phyloP scores from a whole-genome alignment of 2,888 invertebrate species.

The Andrena hattorfiana region DNA sequence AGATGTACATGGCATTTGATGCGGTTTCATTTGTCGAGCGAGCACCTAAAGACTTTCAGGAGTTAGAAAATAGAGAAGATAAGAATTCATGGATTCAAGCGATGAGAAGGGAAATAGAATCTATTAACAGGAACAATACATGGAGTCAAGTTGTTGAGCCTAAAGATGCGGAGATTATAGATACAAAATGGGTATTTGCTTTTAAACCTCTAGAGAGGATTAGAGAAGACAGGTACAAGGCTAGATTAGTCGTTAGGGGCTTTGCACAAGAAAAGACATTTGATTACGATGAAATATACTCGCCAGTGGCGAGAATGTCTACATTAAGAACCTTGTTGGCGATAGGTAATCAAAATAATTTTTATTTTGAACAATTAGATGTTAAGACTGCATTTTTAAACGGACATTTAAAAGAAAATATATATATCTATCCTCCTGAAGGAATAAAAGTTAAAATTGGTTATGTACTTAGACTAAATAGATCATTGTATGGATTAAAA shows the following conservation, averaged over 20 bases:
- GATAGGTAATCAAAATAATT: slow-evolving; percentile 69
- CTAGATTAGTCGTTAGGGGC: slow-evolving; percentile 62
- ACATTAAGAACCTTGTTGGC: slow-evolving; percentile 69
- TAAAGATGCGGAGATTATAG: slow-evolving; percentile 51
- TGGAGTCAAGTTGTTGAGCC: slow-evolving; percentile 24
- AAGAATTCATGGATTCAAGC: slow-evolving; percentile 9
- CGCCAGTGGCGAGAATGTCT: slow-evolving; percentile 71
- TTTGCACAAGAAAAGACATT: slow-evolving; percentile 72
- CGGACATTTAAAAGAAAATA: slow-evolving; percentile 18
- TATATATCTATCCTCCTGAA: background rate
- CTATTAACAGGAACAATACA: slow-evolving; percentile 61
- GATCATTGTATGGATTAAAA: background rate
- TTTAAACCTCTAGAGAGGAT: slow-evolving; percentile 69
- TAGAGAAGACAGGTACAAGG: slow-evolving; percentile 74
- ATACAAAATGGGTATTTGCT: slow-evolving; percentile 65
- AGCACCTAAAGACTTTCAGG: slow-evolving; percentile 18
- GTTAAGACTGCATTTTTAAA: slow-evolving; percentile 66
- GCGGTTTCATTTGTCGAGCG: slow-evolving; percentile 18
- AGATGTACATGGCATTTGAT: slow-evolving; percentile 32
- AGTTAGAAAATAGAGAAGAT: slow-evolving; percentile 15
- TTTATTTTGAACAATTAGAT: slow-evolving; percentile 62
- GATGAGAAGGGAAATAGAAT: slow-evolving; percentile 46
- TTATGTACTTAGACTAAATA: background rate
- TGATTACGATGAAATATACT: slow-evolving; percentile 74
- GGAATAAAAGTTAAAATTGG: too few species aligned